Percentiles rank a stretch among this genome's conserved stretches.
These are phyloP conservation scores for Endotricha flammealis DNA, from an alignment of 2,888 invertebrate genomes.

Conservation along the genomic window DNA sequence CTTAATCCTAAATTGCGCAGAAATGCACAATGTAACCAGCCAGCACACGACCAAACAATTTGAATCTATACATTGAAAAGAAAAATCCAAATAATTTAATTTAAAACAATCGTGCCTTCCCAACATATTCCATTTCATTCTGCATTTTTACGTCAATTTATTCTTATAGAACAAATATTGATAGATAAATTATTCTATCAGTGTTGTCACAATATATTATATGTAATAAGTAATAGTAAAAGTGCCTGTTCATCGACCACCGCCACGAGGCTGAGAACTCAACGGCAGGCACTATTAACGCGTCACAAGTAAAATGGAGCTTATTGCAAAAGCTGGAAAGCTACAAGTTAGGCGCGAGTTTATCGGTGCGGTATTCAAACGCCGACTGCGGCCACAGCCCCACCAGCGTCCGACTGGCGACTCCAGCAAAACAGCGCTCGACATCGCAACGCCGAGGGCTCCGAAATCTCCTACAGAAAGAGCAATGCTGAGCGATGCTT, in stretches of 20 bases:
- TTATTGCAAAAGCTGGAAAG: conserved; percentile 6
- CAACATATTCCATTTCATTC: conserved; percentile 44
- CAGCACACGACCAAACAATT: conserved; percentile 23
- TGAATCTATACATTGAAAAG: conserved; percentile 31
- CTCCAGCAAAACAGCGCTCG: too few species aligned
- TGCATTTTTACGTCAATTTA: conserved; percentile 62
- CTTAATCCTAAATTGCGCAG: conserved; percentile 56
- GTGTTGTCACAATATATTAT: conserved; percentile 43
- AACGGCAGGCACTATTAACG: conserved; percentile 15
- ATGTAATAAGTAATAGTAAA: too few species aligned
- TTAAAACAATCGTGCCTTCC: conserved; percentile 22
- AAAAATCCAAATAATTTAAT: conserved; percentile 32
- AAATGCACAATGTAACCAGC: conserved; percentile 58
- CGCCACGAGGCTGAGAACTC: background rate
- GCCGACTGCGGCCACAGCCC: too few species aligned
- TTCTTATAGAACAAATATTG: conserved; percentile 51
- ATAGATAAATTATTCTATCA: conserved; percentile 46
- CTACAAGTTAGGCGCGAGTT: background rate
- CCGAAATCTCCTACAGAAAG: too few species aligned
- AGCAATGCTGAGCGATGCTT: too few species aligned
- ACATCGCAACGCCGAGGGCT: too few species aligned
- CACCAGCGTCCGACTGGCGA: too few species aligned
- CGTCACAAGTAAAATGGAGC: conserved; percentile 14
- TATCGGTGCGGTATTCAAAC: conserved; percentile 1
- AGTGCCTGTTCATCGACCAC: conserved; percentile 26